Evolutionary conservation across 23 tunicate genomes (phyloP), one percentile per base, ranked within the genome.

Genomic region (Halocynthia aurantium): DNA sequence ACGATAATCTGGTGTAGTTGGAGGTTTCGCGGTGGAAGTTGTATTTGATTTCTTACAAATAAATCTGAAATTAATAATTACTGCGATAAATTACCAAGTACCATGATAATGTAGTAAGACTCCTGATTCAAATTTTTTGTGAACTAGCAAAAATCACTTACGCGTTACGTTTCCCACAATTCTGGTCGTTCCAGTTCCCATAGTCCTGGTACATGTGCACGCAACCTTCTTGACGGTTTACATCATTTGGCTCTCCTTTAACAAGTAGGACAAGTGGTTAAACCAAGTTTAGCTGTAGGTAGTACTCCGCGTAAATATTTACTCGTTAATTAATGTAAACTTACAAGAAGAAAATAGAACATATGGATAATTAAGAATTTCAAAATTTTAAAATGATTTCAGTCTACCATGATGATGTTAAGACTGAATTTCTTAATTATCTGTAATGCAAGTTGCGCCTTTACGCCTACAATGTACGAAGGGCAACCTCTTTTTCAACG

Each of bases 171-270:
- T 64, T 67, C 7, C 98, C 98, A 61, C 98, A 92, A 53, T 92
- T 92, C 31, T 40, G 65, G 70, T 92, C 98, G 65, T 82, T 92
- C 98, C 98, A 92, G 51, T 49, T 15, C 4, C 92, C 98, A 10
- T 78, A 58, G 8, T 50, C 52, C 51, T 56, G 63, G 70, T 82
- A 73, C 52, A 92, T 65, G 15, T 74, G 22, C 15, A 76, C 88
- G 60, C 98, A 92, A 52, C 83, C 57, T 69, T 92, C 98, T 68
- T 92, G 98, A 53, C 84, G 86, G 79, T 92, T 86, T 20, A 74
- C 67, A 57, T 86, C 84, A 71, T 92, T 92, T 50, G 98, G 98
- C 62, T 92, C 98, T 44, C 86, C 98, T 92, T 57, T 65, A 75
- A 57, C 58, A 71, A 57, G 17, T 17, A 13, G 50, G 4, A 31